A percentile compares a stretch with the other conserved stretches of the same genome.
phyloP scores from a whole-genome alignment of 2,888 invertebrate genomes.

The Tetranychus piercei region DNA sequence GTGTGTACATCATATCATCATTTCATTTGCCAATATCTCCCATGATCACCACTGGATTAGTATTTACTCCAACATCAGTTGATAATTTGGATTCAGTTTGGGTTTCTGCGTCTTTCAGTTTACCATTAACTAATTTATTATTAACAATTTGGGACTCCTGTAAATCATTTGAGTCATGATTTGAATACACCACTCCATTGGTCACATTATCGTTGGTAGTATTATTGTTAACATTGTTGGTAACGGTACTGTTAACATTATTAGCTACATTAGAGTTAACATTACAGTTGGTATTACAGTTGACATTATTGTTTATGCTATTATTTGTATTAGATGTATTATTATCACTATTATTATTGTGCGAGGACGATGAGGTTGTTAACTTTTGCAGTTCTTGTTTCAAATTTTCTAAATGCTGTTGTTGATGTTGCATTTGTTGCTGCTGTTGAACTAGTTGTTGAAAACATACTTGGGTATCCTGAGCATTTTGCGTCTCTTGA shows the following conservation, averaged over 20 bases:
- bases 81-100: background rate
- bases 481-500: background rate
- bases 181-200: too few species aligned
- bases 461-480: conserved; percentile 7
- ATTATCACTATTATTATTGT: too few species aligned
- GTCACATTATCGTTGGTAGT: too few species aligned
- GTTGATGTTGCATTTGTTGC: background rate
- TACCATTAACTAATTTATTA: background rate
- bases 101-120: background rate
- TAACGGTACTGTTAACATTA: too few species aligned
- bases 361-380: background rate
- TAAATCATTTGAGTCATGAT: too few species aligned
- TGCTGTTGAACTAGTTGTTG: background rate
- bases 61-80: background rate
- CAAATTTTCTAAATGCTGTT: conserved; percentile 1
- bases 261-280: too few species aligned
- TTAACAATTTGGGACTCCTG: too few species aligned
- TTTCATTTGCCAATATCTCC: background rate
- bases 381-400: background rate
- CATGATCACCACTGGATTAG: background rate
- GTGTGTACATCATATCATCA: background rate
- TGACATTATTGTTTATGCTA: too few species aligned
- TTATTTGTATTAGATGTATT: too few species aligned
- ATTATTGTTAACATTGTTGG: too few species aligned
- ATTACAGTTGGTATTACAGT: too few species aligned